Base-by-base conservation (phyloP, 2,797 vertebrate species). In the Microctenopoma steveboyesi region DNA sequence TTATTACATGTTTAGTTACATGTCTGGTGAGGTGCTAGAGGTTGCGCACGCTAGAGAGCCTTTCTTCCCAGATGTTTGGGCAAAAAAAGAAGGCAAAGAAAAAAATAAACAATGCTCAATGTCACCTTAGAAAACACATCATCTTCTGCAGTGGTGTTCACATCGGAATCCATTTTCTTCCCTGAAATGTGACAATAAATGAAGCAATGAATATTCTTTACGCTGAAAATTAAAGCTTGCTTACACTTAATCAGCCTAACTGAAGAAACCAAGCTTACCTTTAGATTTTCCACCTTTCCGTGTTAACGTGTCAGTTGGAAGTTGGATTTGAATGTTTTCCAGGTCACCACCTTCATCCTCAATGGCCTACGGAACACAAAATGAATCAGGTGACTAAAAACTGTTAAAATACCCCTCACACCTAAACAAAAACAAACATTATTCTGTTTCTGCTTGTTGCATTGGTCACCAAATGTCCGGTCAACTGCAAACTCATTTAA, bases 291-390 rank as follows among this genome's bases (percentile, higher is more conserved):
- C 71, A 74, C 91, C 86, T 88, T 97, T 98, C 88, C 96, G 96
- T 68, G 92, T 88, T 72, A 95, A 82, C 14, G 94, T 82, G 69
- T 98, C 97, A 69, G 89, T 74, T 8, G 93, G 89, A 82, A 93
- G 77, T 46, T 89, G 91, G 80, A 96, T 92, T 86, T 97, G 94
- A 89, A 98, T 94, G 87, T 95, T 95, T 76, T 97, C 96, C 74
- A 96, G 93, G 91, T 99, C 97, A 1, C 95, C 97, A 78, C 96
- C 96, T 95, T 99, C 98, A 82, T 97, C 95, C 87, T 98, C 95
- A 88, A 99, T 92, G 74, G 96, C 98, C 98, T 99, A 74, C 3
- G 43, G 59, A 79, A 79, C 85, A 43, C 10, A 66, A 22, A 55
- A 7, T 2, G 0, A 14, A 27, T n/a, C 1, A n/a, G 5, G 37